phyloP scores from a whole-genome alignment of 92 coral and sea anemone genomes.

The Umimayanthus kanabou region DNA sequence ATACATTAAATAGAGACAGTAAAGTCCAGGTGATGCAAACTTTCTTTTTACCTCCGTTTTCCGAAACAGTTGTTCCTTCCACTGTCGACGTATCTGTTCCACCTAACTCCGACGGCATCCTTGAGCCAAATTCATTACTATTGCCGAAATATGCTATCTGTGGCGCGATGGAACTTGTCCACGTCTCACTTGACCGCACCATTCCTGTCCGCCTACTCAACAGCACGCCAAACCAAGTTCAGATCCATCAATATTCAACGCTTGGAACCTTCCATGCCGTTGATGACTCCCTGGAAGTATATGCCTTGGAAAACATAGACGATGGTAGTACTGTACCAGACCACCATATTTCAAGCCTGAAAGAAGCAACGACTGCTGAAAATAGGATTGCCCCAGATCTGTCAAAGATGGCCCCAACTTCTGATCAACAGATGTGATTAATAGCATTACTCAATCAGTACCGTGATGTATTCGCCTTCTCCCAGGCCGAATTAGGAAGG shows the following conservation, averaged over 20 bases:
- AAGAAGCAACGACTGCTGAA: not conserved
- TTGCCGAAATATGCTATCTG: not conserved
- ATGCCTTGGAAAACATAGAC: not conserved
- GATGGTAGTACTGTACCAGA: not conserved
- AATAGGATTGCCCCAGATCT: not conserved
- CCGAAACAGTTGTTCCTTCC: not conserved
- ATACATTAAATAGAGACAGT: not conserved
- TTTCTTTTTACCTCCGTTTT: not conserved
- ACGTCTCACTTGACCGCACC: not conserved
- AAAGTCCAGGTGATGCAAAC: not conserved
- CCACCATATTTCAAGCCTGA: not conserved
- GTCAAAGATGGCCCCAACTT: not conserved
- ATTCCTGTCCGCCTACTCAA: constrained; percentile 22
- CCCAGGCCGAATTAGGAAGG: constrained; percentile 21
- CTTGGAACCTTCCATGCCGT: not conserved
- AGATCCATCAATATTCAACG: not conserved
- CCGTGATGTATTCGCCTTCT: constrained; percentile 30
- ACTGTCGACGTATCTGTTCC: not conserved
- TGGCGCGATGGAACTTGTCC: not conserved
- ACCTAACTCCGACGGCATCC: not conserved
- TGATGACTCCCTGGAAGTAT: not conserved
- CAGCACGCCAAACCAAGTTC: not conserved
- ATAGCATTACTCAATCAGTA: constrained; percentile 1
- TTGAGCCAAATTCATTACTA: not conserved
- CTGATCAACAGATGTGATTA: not conserved